Percentiles rank a stretch among this genome's conserved stretches.
phyloP scores from a whole-genome alignment of 2,113 vertebrate species.

The Megaceryle torquata region DNA sequence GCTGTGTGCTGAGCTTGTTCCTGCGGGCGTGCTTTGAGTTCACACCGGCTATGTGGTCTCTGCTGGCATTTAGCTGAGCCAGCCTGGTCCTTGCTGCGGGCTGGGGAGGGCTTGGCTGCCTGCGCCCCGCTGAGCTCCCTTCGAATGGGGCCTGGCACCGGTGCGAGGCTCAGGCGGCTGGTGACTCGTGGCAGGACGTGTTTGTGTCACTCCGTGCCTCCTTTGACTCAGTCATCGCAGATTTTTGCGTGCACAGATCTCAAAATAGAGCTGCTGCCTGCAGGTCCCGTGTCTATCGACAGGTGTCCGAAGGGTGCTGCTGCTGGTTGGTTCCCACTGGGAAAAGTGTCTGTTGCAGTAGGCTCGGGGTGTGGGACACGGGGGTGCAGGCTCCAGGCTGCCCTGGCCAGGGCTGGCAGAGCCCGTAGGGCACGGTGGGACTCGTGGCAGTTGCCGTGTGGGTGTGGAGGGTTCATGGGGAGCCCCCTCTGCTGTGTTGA shows the following conservation, averaged over 20 bases:
- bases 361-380: not conserved
- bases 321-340: accelerated
- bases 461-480: accelerated
- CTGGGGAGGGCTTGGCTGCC: not conserved
- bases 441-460: accelerated
- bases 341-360: not conserved
- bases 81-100: not conserved
- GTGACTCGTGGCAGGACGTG: accelerated
- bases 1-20: accelerated
- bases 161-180: accelerated
- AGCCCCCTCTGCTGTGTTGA: not conserved
- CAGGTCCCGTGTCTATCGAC: not conserved
- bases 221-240: accelerated
- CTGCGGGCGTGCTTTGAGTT: not conserved
- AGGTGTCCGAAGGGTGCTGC: not conserved
- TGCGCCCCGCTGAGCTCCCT: not conserved
- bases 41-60: not conserved
- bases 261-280: not conserved
- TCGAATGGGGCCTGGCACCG: accelerated
- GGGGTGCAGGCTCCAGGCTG: not conserved
- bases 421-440: accelerated
- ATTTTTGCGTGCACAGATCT: accelerated
- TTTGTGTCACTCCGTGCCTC: not conserved
- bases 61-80: not conserved
- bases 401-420: not conserved